A percentile compares a stretch with the other conserved stretches of the same genome.
Conservation (phyloP, 2,797 vertebrate species). For the Gambelia wislizenii region DNA sequence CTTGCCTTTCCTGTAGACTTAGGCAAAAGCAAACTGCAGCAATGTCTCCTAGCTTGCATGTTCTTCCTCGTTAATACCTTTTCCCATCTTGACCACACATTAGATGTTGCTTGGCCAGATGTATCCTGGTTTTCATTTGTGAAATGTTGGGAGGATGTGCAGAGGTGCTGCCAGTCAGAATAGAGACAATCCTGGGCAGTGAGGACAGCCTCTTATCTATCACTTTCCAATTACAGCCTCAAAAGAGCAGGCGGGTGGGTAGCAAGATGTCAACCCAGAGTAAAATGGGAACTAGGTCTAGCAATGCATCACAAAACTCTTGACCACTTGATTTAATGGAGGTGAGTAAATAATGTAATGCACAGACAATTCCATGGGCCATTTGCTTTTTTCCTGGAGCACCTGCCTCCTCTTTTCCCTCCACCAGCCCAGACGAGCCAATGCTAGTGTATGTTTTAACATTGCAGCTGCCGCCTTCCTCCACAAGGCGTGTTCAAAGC, state of each 20-base stretch:
- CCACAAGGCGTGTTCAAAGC: background rate
- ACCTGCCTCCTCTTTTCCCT: background rate
- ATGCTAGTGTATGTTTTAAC: background rate
- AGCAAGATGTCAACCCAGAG: background rate
- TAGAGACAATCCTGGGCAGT: background rate
- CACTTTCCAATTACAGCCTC: background rate
- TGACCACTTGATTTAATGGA: conserved; percentile 15
- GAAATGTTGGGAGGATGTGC: too few relatives aligned
- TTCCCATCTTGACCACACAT: too few relatives aligned
- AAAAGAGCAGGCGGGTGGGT: background rate
- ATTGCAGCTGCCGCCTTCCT: too few relatives aligned
- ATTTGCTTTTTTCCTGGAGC: conserved; percentile 5
- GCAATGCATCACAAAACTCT: background rate
- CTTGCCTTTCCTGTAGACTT: too few relatives aligned
- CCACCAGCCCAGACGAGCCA: background rate
- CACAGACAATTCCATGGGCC: conserved; percentile 30
- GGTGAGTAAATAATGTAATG: conserved; percentile 4
- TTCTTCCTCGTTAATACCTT: too few relatives aligned
- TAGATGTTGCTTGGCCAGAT: too few relatives aligned
- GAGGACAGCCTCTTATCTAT: background rate
- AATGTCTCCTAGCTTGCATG: too few relatives aligned
- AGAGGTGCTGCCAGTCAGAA: background rate
- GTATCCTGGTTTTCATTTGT: too few relatives aligned
- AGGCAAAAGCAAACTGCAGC: too few relatives aligned
- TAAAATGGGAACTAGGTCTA: background rate